Conservation (phyloP, 2,113 vertebrate genomes). For the Odobenus rosmarus region DNA sequence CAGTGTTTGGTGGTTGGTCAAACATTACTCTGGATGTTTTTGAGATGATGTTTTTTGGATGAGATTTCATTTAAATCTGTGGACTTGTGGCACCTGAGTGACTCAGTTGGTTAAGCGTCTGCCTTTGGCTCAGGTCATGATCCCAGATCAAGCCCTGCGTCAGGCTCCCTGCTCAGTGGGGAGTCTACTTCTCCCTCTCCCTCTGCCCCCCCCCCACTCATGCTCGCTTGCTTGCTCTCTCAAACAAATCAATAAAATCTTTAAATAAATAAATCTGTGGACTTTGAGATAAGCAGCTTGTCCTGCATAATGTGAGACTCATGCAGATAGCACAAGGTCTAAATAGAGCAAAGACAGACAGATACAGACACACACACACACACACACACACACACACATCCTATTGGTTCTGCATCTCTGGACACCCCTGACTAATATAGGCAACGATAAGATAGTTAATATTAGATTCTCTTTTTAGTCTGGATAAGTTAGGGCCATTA, state of each 20-base stretch:
- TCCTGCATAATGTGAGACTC: neutral
- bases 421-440: neutral
- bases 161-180: neutral
- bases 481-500: neutral
- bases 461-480: neutral
- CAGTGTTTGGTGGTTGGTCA: neutral
- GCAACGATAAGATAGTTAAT: neutral
- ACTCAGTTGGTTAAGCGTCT: neutral
- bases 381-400: neutral
- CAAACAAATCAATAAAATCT: neutral
- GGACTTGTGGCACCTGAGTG: neutral
- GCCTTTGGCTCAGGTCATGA: neutral
- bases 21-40: neutral
- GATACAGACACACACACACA: no score
- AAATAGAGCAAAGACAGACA: neutral
- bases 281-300: conserved; percentile 15
- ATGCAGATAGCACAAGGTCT: neutral
- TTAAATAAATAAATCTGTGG: neutral
- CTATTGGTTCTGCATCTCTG: neutral
- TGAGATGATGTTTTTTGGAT: neutral
- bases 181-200: neutral
- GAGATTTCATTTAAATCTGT: conserved; percentile 6
- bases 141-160: neutral
- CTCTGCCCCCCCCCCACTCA: neutral
- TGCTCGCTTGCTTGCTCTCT: neutral